Evolutionary conservation across 2,888 invertebrate genomes (phyloP), one percentile per base, ranked within the genome.

Genomic region (Tetanocera ferruginea): DNA sequence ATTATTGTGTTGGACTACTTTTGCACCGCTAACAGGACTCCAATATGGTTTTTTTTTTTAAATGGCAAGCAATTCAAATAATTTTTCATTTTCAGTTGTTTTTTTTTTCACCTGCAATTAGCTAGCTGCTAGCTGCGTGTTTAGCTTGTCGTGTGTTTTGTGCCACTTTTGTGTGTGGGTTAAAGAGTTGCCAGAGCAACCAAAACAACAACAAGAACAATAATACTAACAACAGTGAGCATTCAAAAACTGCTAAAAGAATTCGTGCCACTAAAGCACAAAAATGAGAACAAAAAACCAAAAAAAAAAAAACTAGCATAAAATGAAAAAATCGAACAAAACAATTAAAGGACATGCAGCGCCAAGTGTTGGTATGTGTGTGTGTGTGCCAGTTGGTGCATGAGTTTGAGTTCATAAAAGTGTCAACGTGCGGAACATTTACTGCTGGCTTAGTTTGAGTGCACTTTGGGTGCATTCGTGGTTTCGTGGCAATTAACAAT

Each of bases 121-220:
- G 49, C n/a, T 31, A 14, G 49, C 69, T 14, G 69, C 34, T 19
- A 34, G 57, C 5, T 66, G 66, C 66, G 66, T 43, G n/a, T 8
- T 37, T 6, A 19, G 55, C 19, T 52, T 52, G 55, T 55, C 55
- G 31, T 55, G 4, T 37, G 43, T 43, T 19, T 69, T 19, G 49
- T 69, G 6, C 23, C 19, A 19, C 11, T 43, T 43, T 37, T 49
- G 67, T 55, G 71, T 71, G 52, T 31, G 49, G 49, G 51, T 69
- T 69, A 49, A 17, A 34, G 43, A 23, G 73, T 73, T 73, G 62
- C 73, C 60, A 73, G 49, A 62, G 73, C 62, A 73, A 73, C 73
- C 62, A 49, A 60, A 25, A 25, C 69, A 73, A 60, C 49, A 73
- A 60, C 62, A 25, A 25, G 51, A 73, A 60, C 49, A 73, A 60